Percentiles rank a stretch among this genome's conserved stretches.
Evolutionary conservation across 2,888 invertebrate genomes (phyloP).

Genomic region (Tricholauxania praeusta): DNA sequence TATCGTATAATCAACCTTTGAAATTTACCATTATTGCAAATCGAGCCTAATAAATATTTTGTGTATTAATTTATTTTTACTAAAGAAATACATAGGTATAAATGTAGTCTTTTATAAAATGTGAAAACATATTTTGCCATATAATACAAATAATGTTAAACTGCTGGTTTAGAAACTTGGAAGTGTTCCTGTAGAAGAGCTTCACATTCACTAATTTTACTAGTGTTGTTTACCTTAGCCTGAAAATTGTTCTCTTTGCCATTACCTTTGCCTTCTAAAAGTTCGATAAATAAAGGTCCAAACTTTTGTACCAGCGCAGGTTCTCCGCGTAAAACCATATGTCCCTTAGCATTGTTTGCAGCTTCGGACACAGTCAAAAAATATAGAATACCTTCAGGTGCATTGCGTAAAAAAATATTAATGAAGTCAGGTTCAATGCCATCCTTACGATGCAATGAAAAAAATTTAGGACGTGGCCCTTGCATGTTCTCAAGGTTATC

Average conservation of each 20-base stretch:
- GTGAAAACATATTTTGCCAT: too few relatives aligned
- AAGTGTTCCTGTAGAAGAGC: slow-evolving; percentile 74
- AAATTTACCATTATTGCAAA: too few relatives aligned
- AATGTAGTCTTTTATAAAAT: too few relatives aligned
- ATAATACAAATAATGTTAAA: neutral
- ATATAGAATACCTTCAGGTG: slow-evolving; percentile 72
- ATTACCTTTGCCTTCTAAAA: slow-evolving; percentile 83
- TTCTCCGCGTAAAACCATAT: slow-evolving; percentile 70
- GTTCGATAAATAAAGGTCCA: slow-evolving; percentile 72
- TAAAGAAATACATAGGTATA: too few relatives aligned
- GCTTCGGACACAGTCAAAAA: slow-evolving; percentile 81
- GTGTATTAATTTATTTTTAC: too few relatives aligned
- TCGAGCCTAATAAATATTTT: too few relatives aligned
- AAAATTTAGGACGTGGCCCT: slow-evolving; percentile 72
- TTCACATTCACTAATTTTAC: slow-evolving; percentile 75
- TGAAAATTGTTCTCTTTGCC: slow-evolving; percentile 80
- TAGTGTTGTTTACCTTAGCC: slow-evolving; percentile 80
- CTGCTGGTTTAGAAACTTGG: slow-evolving; percentile 38
- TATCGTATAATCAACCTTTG: too few relatives aligned
- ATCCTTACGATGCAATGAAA: slow-evolving; percentile 76
- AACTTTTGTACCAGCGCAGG: slow-evolving; percentile 59
- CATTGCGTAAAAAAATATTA: slow-evolving; percentile 76
- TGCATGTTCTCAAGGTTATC: slow-evolving; percentile 72
- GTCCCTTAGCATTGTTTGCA: slow-evolving; percentile 69
- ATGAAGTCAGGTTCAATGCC: slow-evolving; percentile 82